Evolutionary conservation across 1,140 invertebrate genomes (phyloP).

Genomic region (Cyrtorhinus lividipennis): DNA sequence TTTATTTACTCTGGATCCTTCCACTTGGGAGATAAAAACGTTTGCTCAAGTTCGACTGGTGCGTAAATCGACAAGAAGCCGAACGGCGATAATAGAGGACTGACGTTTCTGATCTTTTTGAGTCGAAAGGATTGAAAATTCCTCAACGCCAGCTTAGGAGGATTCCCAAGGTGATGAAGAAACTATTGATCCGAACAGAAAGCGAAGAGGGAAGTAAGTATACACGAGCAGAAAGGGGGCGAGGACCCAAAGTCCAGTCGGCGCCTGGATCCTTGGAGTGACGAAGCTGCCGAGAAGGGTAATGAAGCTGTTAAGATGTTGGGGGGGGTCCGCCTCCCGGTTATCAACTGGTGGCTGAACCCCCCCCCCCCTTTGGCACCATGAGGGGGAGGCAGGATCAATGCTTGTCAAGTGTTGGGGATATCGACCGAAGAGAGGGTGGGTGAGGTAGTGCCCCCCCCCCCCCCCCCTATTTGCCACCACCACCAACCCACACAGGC

Average conservation of each 20-base stretch:
- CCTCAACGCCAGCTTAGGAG: neutral
- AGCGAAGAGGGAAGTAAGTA: constrained; percentile 12
- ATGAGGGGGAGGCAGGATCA: constrained; percentile 12
- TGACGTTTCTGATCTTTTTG: too few species aligned
- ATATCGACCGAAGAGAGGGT: constrained; percentile 13
- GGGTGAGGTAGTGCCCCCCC: constrained; percentile 8
- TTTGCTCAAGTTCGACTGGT: neutral
- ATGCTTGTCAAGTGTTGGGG: constrained; percentile 17
- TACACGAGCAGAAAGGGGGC: neutral
- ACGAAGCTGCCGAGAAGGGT: constrained; percentile 10
- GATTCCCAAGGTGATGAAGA: neutral
- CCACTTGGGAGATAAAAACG: too few species aligned
- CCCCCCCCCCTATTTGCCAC: neutral
- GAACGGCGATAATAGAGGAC: neutral
- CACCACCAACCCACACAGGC: neutral
- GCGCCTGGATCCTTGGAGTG: neutral
- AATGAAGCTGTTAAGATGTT: constrained; percentile 16
- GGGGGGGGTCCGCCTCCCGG: constrained; percentile 1
- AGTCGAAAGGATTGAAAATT: too few species aligned
- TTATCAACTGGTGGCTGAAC: constrained; percentile 17
- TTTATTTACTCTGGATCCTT: too few species aligned
- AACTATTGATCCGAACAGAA: constrained; percentile 5
- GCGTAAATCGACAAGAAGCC: neutral
- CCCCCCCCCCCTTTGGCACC: neutral
- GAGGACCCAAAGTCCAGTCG: neutral